phyloP scores from a whole-genome alignment of 1,140 invertebrate species.

The Physella acuta region DNA sequence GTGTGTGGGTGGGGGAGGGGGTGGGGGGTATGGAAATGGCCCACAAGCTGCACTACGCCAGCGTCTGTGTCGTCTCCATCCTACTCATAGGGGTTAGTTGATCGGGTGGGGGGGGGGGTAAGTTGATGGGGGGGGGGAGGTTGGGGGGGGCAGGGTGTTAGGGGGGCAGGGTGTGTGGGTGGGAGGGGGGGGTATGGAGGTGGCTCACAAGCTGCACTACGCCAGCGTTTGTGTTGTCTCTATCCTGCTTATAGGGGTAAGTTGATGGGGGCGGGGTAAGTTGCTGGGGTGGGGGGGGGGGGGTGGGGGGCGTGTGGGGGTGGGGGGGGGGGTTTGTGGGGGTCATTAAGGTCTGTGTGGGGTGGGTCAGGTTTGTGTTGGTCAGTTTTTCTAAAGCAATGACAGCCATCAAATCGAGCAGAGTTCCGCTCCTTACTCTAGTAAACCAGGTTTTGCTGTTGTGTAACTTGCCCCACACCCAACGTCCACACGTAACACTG shows the following conservation, averaged over 20 bases:
- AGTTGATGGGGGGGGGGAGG: background rate
- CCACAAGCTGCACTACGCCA: slow-evolving; percentile 36
- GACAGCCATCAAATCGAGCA: too few relatives aligned
- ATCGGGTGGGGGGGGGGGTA: background rate
- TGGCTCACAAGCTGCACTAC: too few relatives aligned
- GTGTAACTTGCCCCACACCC: too few relatives aligned
- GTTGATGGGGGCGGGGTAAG: too few relatives aligned
- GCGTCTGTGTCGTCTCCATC: slow-evolving; percentile 31
- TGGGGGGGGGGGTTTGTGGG: slow-evolving; percentile 28
- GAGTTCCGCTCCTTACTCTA: too few relatives aligned
- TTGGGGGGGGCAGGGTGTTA: background rate
- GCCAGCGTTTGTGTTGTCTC: slow-evolving; percentile 33
- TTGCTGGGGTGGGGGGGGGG: background rate
- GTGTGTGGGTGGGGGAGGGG: too few relatives aligned
- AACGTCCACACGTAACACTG: too few relatives aligned
- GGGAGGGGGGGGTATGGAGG: background rate
- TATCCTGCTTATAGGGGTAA: slow-evolving; percentile 33
- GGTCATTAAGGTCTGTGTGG: slow-evolving; percentile 32
- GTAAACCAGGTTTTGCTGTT: too few relatives aligned
- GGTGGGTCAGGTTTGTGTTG: slow-evolving; percentile 31
- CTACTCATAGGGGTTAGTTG: slow-evolving; percentile 24
- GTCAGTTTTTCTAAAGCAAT: too few relatives aligned
- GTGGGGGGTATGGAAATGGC: slow-evolving; percentile 29
- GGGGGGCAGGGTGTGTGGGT: background rate
- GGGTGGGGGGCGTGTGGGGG: too few relatives aligned